Conservation (phyloP, 2,888 invertebrate genomes). For the Margaritifera margaritifera region DNA sequence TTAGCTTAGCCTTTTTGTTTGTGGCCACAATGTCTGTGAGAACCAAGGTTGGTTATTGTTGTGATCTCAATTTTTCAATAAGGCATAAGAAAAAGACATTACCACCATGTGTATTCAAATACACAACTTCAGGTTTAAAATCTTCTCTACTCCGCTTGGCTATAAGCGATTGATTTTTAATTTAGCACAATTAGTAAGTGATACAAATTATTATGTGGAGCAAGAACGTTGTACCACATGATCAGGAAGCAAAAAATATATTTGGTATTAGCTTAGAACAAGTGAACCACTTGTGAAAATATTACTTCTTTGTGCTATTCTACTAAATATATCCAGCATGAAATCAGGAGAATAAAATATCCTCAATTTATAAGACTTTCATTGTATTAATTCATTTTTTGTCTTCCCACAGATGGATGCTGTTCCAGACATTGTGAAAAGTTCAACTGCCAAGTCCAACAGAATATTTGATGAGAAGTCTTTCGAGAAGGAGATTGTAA, state of each 20-base stretch:
- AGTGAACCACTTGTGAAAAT: neutral
- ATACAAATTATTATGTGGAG: too few relatives aligned
- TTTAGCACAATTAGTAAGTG: too few relatives aligned
- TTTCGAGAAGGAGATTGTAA: conserved; percentile 80
- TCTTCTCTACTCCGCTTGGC: too few relatives aligned
- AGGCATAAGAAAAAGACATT: too few relatives aligned
- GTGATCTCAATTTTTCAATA: too few relatives aligned
- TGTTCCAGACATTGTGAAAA: conserved; percentile 65
- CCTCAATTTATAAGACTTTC: neutral
- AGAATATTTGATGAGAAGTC: conserved; percentile 82
- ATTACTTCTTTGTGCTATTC: neutral
- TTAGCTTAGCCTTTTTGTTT: neutral
- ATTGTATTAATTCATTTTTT: conserved; percentile 4
- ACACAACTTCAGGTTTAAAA: too few relatives aligned
- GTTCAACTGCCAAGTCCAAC: conserved; percentile 52
- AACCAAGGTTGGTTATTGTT: too few relatives aligned
- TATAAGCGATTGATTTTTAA: too few relatives aligned
- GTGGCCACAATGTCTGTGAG: neutral
- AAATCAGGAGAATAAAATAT: neutral
- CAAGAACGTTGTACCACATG: too few relatives aligned
- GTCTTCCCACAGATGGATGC: conserved; percentile 50
- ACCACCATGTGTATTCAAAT: too few relatives aligned
- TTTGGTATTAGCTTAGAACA: neutral
- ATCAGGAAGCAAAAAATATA: too few relatives aligned
- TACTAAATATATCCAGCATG: neutral